These are phyloP conservation scores for Oncorhynchus kisutch DNA, from an alignment of 2,113 vertebrate genomes.

Conservation along the genomic window DNA sequence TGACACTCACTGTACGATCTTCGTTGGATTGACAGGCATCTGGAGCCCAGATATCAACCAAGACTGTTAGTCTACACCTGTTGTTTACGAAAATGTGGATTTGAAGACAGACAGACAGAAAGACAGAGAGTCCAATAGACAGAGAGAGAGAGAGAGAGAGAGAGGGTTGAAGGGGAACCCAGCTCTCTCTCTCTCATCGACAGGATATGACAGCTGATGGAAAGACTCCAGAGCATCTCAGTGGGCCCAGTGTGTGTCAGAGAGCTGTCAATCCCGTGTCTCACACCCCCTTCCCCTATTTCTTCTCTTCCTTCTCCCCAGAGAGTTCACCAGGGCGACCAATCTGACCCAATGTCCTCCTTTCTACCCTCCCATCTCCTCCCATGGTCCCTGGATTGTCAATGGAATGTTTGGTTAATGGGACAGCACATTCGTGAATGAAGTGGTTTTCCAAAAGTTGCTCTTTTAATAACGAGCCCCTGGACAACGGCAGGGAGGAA, in stretches of 20 bases:
- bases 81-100: no score
- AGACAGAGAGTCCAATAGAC: no score
- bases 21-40: neutral
- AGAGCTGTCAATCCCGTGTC: neutral
- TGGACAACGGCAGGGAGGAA: neutral
- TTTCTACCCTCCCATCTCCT: neutral
- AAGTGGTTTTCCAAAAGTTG: neutral
- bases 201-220: slow-evolving; percentile 54
- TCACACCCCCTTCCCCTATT: neutral
- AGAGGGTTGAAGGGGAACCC: no score
- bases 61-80: neutral
- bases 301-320: neutral
- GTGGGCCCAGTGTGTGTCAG: neutral
- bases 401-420: slow-evolving; percentile 21
- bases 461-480: slow-evolving; percentile 4
- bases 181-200: slow-evolving; percentile 18
- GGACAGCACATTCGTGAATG: slow-evolving; percentile 16
- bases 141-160: neutral
- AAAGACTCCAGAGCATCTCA: slow-evolving; percentile 35
- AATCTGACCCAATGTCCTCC: neutral
- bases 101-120: no score
- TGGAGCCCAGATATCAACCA: neutral
- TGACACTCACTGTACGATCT: neutral
- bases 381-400: slow-evolving; percentile 6
- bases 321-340: neutral